These are phyloP conservation scores for Scomber colias DNA, from an alignment of 2,113 vertebrate species.

Conservation along the genomic window DNA sequence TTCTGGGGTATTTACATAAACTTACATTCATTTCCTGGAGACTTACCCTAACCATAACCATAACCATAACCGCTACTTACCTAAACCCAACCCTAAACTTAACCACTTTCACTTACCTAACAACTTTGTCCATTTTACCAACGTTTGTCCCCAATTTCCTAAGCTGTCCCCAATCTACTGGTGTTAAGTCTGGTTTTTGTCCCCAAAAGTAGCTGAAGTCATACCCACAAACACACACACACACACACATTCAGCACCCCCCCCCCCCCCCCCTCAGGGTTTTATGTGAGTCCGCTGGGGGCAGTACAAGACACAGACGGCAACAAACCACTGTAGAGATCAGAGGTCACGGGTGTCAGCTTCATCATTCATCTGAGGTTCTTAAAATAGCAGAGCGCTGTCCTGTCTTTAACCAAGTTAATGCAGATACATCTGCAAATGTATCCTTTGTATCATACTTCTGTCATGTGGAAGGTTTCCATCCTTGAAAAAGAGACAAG, in stretches of 20 bases:
- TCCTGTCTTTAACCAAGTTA: background rate
- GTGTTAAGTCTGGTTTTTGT: too few relatives aligned
- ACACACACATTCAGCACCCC: background rate
- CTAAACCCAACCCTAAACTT: too few relatives aligned
- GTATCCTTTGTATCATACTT: background rate
- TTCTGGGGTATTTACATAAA: too few relatives aligned
- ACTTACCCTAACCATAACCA: too few relatives aligned
- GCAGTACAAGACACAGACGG: conserved; percentile 3
- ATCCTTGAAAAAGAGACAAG: background rate
- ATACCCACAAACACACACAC: too few relatives aligned
- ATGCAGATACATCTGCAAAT: background rate
- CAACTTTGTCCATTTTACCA: too few relatives aligned
- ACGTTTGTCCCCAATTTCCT: too few relatives aligned
- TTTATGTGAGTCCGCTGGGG: conserved; percentile 34
- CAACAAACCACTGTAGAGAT: conserved; percentile 31
- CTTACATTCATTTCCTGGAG: too few relatives aligned
- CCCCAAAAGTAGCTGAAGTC: too few relatives aligned
- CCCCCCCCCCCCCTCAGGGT: background rate
- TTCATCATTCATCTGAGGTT: conserved; percentile 7
- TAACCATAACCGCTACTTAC: too few relatives aligned
- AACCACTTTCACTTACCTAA: too few relatives aligned
- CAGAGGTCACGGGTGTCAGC: conserved; percentile 32
- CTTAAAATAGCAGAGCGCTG: background rate
- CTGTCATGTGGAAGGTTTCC: background rate
- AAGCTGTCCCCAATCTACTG: too few relatives aligned